Evolutionary conservation across 2,113 vertebrate species (phyloP).

Genomic region (Rhagologus leucostigma): DNA sequence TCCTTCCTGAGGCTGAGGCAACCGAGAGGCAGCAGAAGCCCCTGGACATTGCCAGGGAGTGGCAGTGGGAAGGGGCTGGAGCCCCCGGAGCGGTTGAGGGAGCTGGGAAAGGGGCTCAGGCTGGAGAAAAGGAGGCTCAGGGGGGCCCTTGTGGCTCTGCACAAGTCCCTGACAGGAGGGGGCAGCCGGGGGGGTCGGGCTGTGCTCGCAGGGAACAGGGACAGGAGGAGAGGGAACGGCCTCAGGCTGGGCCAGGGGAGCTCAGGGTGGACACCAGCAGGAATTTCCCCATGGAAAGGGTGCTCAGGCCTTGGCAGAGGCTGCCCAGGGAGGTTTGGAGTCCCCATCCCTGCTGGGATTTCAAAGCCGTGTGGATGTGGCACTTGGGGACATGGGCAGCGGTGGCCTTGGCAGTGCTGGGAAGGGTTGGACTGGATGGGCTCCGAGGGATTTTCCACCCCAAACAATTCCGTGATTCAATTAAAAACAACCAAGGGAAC

Average conservation of each 20-base stretch:
- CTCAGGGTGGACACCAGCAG: rapidly evolving
- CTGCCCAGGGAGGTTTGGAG: neutral
- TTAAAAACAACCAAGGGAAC: neutral
- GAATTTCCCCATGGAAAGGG: neutral
- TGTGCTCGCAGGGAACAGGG: neutral
- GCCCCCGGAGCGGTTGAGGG: neutral
- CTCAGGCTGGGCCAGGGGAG: neutral
- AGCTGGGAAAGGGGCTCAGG: neutral
- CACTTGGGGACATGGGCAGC: neutral
- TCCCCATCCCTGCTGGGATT: rapidly evolving
- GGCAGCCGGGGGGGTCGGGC: neutral
- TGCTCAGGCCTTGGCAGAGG: neutral
- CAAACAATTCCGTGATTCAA: neutral
- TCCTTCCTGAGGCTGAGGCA: neutral
- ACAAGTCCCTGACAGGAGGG: neutral
- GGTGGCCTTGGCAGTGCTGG: neutral
- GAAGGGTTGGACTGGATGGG: rapidly evolving
- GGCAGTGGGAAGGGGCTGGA: neutral
- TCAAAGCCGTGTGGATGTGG: neutral
- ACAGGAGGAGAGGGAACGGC: neutral
- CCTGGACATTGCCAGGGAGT: neutral
- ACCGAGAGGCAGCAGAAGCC: neutral
- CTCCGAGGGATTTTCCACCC: neutral
- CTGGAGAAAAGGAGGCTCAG: neutral
- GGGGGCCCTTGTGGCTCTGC: neutral